A percentile compares a stretch with the other conserved stretches of the same genome.
Conservation (phyloP, 2,888 invertebrate species). For the Xestoiulus laeticollis region DNA sequence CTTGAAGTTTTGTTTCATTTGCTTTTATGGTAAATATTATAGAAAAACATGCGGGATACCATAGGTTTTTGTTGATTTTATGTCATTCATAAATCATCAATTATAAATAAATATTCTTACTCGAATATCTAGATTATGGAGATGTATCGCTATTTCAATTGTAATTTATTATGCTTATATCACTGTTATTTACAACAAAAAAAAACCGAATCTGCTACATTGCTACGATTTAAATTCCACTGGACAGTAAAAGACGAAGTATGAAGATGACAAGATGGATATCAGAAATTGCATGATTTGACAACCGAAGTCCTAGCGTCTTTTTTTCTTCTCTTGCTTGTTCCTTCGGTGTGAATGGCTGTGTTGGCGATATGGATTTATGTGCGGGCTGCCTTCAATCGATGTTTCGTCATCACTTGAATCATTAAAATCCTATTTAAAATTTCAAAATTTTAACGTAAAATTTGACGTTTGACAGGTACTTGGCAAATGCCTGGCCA, state of each 20-base stretch:
- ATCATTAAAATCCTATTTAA: slow-evolving; percentile 52
- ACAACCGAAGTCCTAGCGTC: slow-evolving; percentile 48
- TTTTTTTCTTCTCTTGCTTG: slow-evolving; percentile 56
- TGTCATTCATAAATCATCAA: too few relatives aligned
- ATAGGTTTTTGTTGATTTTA: too few relatives aligned
- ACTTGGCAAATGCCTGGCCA: neutral
- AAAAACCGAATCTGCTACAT: neutral
- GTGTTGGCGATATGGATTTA: slow-evolving; percentile 54
- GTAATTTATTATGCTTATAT: neutral
- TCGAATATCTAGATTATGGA: neutral
- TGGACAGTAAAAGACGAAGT: neutral
- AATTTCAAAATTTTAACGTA: neutral
- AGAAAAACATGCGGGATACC: too few relatives aligned
- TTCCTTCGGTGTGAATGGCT: slow-evolving; percentile 54
- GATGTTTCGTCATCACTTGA: slow-evolving; percentile 56
- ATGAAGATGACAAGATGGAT: slow-evolving; percentile 9
- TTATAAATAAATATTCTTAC: too few relatives aligned
- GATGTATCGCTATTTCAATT: neutral
- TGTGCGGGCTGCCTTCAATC: slow-evolving; percentile 55
- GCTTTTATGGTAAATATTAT: too few relatives aligned
- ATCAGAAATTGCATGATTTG: neutral
- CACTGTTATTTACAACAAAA: neutral
- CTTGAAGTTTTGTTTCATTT: neutral
- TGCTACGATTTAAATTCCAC: neutral
- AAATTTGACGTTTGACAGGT: neutral